phyloP scores from a whole-genome alignment of 2,888 invertebrate species.

The Pseudolycoriella hygida region DNA sequence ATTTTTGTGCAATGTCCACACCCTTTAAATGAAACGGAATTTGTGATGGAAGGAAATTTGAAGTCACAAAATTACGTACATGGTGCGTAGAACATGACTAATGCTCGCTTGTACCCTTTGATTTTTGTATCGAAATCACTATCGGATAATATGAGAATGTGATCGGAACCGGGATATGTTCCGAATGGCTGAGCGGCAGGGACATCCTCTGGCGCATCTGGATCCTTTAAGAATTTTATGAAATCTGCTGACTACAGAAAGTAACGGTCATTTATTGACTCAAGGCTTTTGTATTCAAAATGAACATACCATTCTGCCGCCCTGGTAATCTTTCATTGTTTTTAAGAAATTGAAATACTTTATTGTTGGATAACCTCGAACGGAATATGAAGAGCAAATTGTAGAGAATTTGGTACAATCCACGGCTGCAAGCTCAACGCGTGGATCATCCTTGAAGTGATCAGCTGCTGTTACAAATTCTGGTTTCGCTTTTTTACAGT shows the following conservation, averaged over 20 bases:
- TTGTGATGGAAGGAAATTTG: constrained; percentile 4
- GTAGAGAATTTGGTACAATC: constrained; percentile 52
- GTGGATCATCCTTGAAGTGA: constrained; percentile 53
- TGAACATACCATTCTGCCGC: constrained; percentile 45
- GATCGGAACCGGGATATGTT: constrained; percentile 27
- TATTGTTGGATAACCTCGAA: constrained; percentile 72
- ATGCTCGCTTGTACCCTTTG: constrained; percentile 58
- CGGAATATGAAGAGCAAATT: constrained; percentile 50
- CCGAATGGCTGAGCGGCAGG: constrained; percentile 27
- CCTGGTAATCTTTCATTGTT: constrained; percentile 45
- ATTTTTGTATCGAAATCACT: constrained; percentile 48
- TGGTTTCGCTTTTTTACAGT: constrained; percentile 76
- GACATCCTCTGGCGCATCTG: constrained; percentile 18
- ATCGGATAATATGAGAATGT: constrained; percentile 32
- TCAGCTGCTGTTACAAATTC: constrained; percentile 61
- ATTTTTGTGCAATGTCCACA: constrained; percentile 51
- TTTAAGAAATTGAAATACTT: constrained; percentile 72
- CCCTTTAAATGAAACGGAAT: no score
- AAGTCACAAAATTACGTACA: constrained; percentile 31
- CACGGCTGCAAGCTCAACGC: constrained; percentile 64
- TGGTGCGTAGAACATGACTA: constrained; percentile 78
- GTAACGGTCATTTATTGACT: constrained; percentile 10
- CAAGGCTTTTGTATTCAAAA: neutral
- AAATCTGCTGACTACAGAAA: constrained; percentile 45
- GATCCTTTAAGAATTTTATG: constrained; percentile 40